Evolutionary conservation across 2,113 vertebrate genomes (phyloP), one percentile per base, ranked within the genome.

Genomic region (Erinaceus europaeus): DNA sequence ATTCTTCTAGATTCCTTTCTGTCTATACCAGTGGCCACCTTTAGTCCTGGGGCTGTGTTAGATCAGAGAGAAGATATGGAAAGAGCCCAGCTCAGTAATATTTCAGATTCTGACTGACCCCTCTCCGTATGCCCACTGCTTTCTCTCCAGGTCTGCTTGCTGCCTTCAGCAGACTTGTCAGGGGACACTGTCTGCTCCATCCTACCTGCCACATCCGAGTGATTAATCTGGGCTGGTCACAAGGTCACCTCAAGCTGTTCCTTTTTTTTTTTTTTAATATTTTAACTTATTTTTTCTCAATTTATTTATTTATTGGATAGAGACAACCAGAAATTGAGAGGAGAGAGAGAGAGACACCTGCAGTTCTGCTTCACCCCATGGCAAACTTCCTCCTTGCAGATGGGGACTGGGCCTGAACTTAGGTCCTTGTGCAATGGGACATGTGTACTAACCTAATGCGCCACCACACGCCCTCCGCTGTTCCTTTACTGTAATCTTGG

Each of bases 101-200:
- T 61, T 61, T 85, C n/a, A 73, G 69, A 52, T 84, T 77, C 27
- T 74, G 38, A 32, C 50, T 23, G 18, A 53, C 52, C 52, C 38
- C 27, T 46, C 13, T 23, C 40, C 23, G 25, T 68, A 5, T 46
- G 23, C 14, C 8, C 42, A 7, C 11, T 65, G 10, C 1, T 13
- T 62, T 53, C 34, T 15, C 15, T 79, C 21, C 21, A 14, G 32
- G 23, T 44, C 52, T 48, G 23, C 20, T n/a, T n/a, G 68, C 34
- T 76, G 9, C 10, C 29, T 10, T 52, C 9, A 13, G 4, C 21
- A 9, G 14, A 5, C 11, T 0, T 4, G 20, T 18, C 3, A 15
- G 3, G 25, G 55, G 27, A 9, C 25, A 4, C 55, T 57, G 40
- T 25, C 32, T 21, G 5, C 25, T 40, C 6, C 3, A 0, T 21